Base-by-base conservation (phyloP, 2,797 vertebrate genomes). In the Alca torda region DNA sequence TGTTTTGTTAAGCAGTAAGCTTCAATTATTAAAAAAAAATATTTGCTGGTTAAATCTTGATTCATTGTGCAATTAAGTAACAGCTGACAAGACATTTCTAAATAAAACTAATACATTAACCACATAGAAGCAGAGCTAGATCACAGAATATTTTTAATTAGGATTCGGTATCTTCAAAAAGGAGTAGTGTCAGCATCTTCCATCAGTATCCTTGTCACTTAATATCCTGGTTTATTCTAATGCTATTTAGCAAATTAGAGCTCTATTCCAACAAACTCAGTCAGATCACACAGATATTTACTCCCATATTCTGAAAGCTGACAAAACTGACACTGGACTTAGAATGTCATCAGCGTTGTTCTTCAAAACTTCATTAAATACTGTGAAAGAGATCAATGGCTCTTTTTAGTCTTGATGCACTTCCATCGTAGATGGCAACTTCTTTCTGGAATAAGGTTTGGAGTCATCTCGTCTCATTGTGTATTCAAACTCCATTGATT, bases 1-100 rank as follows among this genome's bases (percentile, higher is more conserved):
- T 93, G 54, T 75, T 87, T 95, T 72, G 15, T 90, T 70, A 93
- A 79, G 21, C 16, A 82, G 43, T 63, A 93, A 89, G 16, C 51
- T 89, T 78, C 77, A 89, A 35, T 92, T 76, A 79, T 31, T 67
- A 16, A 64, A 50, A 87, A 33, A 45, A 46, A 46, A 46, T 2
- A 25, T 25, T 92, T 89, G 37, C 59, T 78, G 87, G 72, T 86
- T 93, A 75, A 53, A 50, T 59, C 45, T 91, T 87, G n/a, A 90
- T 95, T 41, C 1, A 10, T 82, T 87, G n/a, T 89, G 50, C 51
- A 93, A 70, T 93, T 88, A 87, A 87, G 14, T 93, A 95, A 77
- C 39, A 90, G 51, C 33, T 95, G 83, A 70, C 3, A 4, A 74
- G 35, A 67, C 35, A 83, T 92, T 91, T 95, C 53, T 79, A 64